Evolutionary conservation across 1,140 invertebrate species (phyloP).

Genomic region (Drosophila paulistorum): DNA sequence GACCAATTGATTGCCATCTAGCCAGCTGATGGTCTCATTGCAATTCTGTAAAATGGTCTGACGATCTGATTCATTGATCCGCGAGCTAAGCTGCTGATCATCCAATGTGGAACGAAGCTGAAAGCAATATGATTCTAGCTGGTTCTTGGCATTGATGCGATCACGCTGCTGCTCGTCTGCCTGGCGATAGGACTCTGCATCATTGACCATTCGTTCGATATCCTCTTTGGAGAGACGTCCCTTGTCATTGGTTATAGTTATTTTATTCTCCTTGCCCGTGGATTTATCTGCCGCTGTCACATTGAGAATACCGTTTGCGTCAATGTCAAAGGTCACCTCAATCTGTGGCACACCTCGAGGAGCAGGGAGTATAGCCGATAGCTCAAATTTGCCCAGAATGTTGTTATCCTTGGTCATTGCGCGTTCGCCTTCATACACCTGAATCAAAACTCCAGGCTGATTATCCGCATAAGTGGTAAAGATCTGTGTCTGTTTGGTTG

Average conservation of each 20-base stretch:
- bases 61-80: constrained; percentile 93
- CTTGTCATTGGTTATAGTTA: constrained; percentile 99
- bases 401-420: constrained; percentile 97
- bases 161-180: constrained; percentile 96
- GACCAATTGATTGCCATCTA: constrained; percentile 96
- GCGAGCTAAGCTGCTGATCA: constrained; percentile 94
- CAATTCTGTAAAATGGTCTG: constrained; percentile 94
- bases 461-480: constrained; percentile 99
- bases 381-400: constrained; percentile 95
- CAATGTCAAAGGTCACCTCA: constrained; percentile 95
- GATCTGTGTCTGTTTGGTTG: constrained; percentile 97
- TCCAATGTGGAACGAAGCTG: constrained; percentile 97
- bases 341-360: constrained; percentile 97
- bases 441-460: constrained; percentile 95
- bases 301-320: constrained; percentile 94
- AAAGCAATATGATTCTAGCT: constrained; percentile 97
- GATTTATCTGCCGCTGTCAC: constrained; percentile 95
- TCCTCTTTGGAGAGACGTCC: constrained; percentile 97
- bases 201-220: constrained; percentile 98
- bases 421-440: constrained; percentile 95
- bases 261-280: constrained; percentile 98
- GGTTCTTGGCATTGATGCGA: constrained; percentile 94
- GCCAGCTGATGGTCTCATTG: constrained; percentile 96
- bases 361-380: constrained; percentile 96
- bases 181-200: constrained; percentile 95